Percentiles rank a stretch among this genome's conserved stretches.
These are phyloP conservation scores for Elgaria multicarinata DNA, from an alignment of 2,113 vertebrate genomes.

Conservation along the genomic window DNA sequence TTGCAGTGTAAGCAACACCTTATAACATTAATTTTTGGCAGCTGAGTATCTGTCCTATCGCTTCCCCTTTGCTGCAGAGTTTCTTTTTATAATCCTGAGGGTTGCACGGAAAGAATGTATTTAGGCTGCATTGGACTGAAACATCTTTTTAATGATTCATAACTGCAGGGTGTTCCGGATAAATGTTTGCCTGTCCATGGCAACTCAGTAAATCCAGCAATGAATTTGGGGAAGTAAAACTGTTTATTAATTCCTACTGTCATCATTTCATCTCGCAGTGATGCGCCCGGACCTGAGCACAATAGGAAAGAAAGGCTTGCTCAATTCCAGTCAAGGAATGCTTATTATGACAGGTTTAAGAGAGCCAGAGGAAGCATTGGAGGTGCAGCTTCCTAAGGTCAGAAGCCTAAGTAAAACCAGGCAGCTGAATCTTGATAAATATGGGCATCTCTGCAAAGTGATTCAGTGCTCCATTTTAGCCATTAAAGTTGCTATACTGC, in stretches of 20 bases:
- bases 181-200: background rate
- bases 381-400: background rate
- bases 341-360: background rate
- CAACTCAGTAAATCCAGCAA: background rate
- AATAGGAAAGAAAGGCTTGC: fast-evolving
- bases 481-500: background rate
- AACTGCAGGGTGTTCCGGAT: background rate
- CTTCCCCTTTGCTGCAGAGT: background rate
- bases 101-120: constrained; percentile 52
- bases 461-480: background rate
- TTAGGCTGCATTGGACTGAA: constrained; percentile 44
- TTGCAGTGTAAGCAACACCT: background rate
- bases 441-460: background rate
- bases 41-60: background rate
- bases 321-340: fast-evolving
- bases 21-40: background rate
- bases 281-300: background rate
- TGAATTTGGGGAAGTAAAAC: background rate
- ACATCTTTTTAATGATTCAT: constrained; percentile 16
- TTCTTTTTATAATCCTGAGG: constrained; percentile 50
- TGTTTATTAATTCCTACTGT: background rate
- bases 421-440: background rate
- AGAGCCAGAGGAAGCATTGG: background rate
- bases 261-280: background rate
- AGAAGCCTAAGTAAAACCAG: background rate